Evolutionary conservation across 2,888 invertebrate genomes (phyloP).

Genomic region (Arrhopalites spinosus): DNA sequence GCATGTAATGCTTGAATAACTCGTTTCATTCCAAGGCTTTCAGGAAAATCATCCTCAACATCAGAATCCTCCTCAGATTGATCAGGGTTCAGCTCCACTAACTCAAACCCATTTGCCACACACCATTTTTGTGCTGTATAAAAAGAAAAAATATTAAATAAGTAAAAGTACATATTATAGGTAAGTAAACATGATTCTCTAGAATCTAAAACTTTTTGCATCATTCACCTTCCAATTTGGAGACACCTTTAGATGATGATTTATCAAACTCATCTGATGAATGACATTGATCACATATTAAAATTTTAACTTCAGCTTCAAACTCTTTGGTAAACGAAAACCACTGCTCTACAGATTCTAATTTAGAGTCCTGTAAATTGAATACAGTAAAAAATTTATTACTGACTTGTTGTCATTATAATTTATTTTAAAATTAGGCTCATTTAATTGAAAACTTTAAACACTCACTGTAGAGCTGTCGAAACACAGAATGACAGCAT

Average conservation of each 20-base stretch:
- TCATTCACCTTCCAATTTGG: conserved; percentile 57
- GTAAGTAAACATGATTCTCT: too few species aligned
- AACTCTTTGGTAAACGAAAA: conserved; percentile 61
- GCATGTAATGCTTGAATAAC: conserved; percentile 73
- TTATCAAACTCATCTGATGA: conserved; percentile 54
- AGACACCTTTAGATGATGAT: conserved; percentile 55
- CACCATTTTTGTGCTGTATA: conserved; percentile 69
- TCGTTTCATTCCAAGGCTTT: conserved; percentile 69
- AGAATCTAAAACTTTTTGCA: too few species aligned
- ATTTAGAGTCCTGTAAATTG: conserved; percentile 58
- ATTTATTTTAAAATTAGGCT: neutral
- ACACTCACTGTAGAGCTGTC: conserved; percentile 64
- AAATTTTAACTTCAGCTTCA: conserved; percentile 65
- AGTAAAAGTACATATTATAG: neutral
- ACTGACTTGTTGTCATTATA: neutral
- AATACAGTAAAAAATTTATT: conserved; percentile 17
- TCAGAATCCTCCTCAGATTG: conserved; percentile 61
- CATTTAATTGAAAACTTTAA: conserved; percentile 12
- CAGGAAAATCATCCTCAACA: conserved; percentile 64
- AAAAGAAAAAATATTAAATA: conserved; percentile 13
- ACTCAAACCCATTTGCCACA: conserved; percentile 69
- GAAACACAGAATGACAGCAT: conserved; percentile 70
- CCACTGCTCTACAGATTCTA: conserved; percentile 61
- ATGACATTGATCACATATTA: conserved; percentile 65
- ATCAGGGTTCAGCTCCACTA: conserved; percentile 69